A percentile compares a stretch with the other conserved stretches of the same genome.
phyloP scores from a whole-genome alignment of 2,113 vertebrate species.

The human (Homo sapiens) region DNA sequence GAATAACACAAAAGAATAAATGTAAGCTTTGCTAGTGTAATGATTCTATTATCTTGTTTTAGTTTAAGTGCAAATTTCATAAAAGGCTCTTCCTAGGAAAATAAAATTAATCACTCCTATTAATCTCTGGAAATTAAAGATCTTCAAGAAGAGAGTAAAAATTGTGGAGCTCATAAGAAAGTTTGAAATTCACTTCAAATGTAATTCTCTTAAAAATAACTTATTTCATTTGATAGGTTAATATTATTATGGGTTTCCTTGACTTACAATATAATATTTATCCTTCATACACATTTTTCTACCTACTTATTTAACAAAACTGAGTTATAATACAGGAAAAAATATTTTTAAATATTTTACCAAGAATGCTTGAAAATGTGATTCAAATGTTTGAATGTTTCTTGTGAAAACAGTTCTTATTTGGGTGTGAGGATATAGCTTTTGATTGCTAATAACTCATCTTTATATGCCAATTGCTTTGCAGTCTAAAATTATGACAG shows the following conservation, averaged over 20 bases:
- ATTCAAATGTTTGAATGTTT: background rate
- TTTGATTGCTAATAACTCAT: background rate
- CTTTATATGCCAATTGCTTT: background rate
- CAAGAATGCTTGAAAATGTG: background rate
- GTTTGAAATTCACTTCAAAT: background rate
- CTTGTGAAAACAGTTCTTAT: background rate
- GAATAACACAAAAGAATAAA: background rate
- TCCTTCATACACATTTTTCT: background rate
- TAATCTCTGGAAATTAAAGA: background rate
- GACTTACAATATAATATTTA: background rate
- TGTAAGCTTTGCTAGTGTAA: background rate
- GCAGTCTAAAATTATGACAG: background rate
- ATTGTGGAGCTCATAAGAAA: background rate
- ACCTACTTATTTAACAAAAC: background rate
- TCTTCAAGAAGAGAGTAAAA: background rate
- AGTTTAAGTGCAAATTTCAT: background rate
- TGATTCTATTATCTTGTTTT: background rate
- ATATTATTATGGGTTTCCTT: background rate
- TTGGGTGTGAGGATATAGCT: background rate
- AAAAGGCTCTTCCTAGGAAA: background rate
- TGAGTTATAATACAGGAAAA: background rate
- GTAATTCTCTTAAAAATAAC: background rate
- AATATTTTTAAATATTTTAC: background rate
- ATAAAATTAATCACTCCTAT: background rate
- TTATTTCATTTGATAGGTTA: background rate